Conservation (phyloP, 2,888 invertebrate genomes). For the Apodemia hepburni region DNA sequence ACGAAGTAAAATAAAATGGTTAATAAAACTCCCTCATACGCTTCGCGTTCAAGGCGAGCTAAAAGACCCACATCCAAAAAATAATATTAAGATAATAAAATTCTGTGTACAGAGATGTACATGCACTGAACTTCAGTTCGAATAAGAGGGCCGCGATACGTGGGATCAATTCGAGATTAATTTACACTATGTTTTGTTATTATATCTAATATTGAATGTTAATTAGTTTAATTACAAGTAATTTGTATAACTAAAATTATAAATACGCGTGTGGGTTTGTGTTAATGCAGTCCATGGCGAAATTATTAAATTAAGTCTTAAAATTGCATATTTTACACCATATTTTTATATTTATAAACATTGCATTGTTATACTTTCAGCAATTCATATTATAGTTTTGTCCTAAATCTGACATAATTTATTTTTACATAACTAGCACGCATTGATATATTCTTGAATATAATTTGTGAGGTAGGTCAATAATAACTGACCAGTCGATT, state of each 20-base stretch:
- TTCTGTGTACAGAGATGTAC: constrained; percentile 45
- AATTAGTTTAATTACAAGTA: constrained; percentile 33
- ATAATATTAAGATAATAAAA: constrained; percentile 61
- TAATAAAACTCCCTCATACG: constrained; percentile 47
- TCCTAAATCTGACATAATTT: constrained; percentile 10
- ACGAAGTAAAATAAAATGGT: constrained; percentile 51
- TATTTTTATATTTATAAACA: constrained; percentile 24
- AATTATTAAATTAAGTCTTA: constrained; percentile 26
- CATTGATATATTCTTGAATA: constrained; percentile 17
- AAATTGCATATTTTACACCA: constrained; percentile 27
- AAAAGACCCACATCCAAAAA: constrained; percentile 61
- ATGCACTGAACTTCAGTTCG: constrained; percentile 35
- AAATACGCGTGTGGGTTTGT: constrained; percentile 75
- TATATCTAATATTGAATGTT: constrained; percentile 25
- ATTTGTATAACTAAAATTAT: constrained; percentile 42
- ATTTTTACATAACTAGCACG: constrained; percentile 18
- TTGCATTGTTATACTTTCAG: constrained; percentile 29
- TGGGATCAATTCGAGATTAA: constrained; percentile 35
- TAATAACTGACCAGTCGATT: constrained; percentile 1
- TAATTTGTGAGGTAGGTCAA: constrained; percentile 10
- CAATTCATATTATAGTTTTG: constrained; percentile 15
- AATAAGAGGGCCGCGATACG: constrained; percentile 37
- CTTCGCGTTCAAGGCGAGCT: constrained; percentile 2
- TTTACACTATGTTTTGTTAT: constrained; percentile 29
- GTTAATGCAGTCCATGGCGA: constrained; percentile 57